These are phyloP conservation scores for Sebastes minor DNA, from an alignment of 2,797 vertebrate species.

Conservation along the genomic window DNA sequence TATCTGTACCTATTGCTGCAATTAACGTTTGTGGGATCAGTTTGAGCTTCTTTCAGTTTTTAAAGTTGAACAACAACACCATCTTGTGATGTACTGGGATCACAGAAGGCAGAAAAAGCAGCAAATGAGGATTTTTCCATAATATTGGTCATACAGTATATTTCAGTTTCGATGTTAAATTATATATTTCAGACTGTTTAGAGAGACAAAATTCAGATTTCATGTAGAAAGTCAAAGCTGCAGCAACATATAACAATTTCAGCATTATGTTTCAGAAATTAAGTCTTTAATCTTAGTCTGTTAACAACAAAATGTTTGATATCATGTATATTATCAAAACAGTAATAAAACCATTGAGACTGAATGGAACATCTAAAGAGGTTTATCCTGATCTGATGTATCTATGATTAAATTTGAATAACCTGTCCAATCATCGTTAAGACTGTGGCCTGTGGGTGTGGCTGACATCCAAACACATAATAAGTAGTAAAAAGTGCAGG, in stretches of 20 bases:
- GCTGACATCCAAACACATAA: conserved; percentile 9
- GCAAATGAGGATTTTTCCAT: background rate
- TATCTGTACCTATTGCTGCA: background rate
- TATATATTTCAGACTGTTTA: accelerated
- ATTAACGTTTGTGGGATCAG: background rate
- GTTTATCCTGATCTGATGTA: no score
- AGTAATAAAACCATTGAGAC: background rate
- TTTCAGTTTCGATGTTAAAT: background rate
- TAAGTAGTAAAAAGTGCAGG: background rate
- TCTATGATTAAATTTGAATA: no score
- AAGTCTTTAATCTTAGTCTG: background rate
- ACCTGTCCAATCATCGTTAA: no score
- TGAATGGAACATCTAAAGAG: no score
- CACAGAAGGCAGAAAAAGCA: background rate
- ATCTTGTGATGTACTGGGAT: conserved; percentile 37
- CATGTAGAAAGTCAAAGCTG: accelerated
- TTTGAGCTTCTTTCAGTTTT: background rate
- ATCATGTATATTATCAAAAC: background rate
- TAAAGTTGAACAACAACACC: conserved; percentile 2
- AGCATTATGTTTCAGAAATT: accelerated
- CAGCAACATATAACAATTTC: background rate
- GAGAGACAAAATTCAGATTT: background rate
- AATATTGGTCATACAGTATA: background rate
- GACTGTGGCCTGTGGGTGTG: accelerated
- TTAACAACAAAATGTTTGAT: background rate